These are phyloP conservation scores for Xiphorhynchus elegans DNA, from an alignment of 2,113 vertebrate genomes.

Conservation along the genomic window DNA sequence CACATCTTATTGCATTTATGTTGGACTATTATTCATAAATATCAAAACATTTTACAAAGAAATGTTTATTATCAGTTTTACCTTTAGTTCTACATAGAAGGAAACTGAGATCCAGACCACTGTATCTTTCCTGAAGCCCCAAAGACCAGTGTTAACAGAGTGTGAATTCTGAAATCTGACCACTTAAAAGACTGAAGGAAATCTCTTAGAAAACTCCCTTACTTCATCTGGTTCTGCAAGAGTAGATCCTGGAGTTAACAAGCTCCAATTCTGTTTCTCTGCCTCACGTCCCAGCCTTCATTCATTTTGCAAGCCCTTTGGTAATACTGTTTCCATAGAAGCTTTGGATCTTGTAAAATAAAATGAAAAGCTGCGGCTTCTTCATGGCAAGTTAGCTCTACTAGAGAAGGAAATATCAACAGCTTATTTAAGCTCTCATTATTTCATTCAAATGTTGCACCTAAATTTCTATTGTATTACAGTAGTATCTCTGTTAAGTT, in stretches of 20 bases:
- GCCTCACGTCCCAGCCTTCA: not conserved
- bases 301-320: not conserved
- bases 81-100: not conserved
- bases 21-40: not conserved
- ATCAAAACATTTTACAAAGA: not conserved
- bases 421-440: conserved; percentile 33
- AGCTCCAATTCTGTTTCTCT: not conserved
- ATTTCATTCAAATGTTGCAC: conserved; percentile 15
- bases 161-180: not conserved
- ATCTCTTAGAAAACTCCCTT: not conserved
- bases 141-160: not conserved
- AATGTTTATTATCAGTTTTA: not conserved
- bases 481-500: not conserved
- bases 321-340: not conserved
- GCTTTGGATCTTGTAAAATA: not conserved
- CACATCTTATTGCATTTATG: not conserved
- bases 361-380: not conserved
- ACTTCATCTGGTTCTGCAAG: not conserved
- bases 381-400: conserved; percentile 27
- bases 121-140: not conserved
- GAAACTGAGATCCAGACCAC: not conserved
- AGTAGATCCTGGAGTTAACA: not conserved
- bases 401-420: conserved; percentile 39
- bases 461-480: not conserved
- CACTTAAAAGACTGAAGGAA: not conserved